A percentile compares a stretch with the other conserved stretches of the same genome.
These are phyloP conservation scores for Andrena haemorrhoa DNA, from an alignment of 2,888 invertebrate species.

Conservation along the genomic window DNA sequence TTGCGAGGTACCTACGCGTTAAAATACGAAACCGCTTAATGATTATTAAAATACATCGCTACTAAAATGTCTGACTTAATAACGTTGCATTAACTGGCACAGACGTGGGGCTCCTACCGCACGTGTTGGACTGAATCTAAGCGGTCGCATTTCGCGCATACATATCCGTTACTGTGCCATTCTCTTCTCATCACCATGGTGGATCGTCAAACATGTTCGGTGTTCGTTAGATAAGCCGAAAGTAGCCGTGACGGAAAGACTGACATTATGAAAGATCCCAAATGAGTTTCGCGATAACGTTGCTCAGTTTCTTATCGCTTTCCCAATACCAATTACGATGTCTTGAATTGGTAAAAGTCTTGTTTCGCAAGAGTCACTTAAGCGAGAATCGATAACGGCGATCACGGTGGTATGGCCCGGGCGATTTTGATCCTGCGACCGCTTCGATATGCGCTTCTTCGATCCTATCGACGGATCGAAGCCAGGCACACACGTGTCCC, in stretches of 20 bases:
- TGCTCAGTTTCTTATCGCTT: neutral
- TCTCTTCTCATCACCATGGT: neutral
- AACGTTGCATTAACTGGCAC: slow-evolving; percentile 24
- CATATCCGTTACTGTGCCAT: neutral
- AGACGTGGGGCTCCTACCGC: slow-evolving; percentile 11
- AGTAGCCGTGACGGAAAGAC: neutral
- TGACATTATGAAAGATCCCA: no score
- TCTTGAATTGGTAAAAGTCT: neutral
- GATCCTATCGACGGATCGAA: slow-evolving; percentile 27
- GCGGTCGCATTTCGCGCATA: slow-evolving; percentile 15
- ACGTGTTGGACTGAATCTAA: slow-evolving; percentile 6
- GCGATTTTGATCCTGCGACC: slow-evolving; percentile 43
- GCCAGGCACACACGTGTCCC: slow-evolving; percentile 21
- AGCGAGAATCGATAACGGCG: slow-evolving; percentile 23
- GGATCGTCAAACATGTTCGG: neutral
- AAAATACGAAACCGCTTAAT: slow-evolving; percentile 10
- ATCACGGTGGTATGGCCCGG: neutral
- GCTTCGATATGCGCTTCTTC: slow-evolving; percentile 23
- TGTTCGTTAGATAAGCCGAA: neutral
- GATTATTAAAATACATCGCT: slow-evolving; percentile 27
- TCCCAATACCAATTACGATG: slow-evolving; percentile 9
- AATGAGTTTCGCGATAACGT: neutral
- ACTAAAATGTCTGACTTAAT: slow-evolving; percentile 42
- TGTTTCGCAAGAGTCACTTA: neutral
- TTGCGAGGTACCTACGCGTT: slow-evolving; percentile 35